Evolutionary conservation across 30 jellyfish, hydroid and myxozoan genomes (phyloP), one percentile per base, ranked within the genome.

Genomic region (Sanderia malayensis): DNA sequence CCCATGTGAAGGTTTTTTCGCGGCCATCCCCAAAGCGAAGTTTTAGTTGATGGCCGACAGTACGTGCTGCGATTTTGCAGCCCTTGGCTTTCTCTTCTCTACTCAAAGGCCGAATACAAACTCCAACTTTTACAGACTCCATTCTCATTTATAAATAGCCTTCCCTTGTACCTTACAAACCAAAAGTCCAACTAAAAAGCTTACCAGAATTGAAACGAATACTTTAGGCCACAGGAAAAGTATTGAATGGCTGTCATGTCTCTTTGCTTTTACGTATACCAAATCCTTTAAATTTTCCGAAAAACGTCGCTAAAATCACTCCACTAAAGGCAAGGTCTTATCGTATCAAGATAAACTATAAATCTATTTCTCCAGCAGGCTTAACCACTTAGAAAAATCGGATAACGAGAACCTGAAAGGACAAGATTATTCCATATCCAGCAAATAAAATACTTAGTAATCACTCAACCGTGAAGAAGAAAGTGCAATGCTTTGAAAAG

Each of bases 41-140:
- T 59, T 90, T 90, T 19, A 90, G 37, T 72, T 90, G 92, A 77
- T 83, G 73, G 22, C 93, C 98, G 31, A 73, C 95, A 58, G 55
- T 71, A 26, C 84, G 55, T 20, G 83, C 67, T n/a, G 90, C 64
- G 34, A 62, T 70, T 34, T 64, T 67, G 17, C 58, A 58, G 67
- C 73, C 89, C 29, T 68, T 60, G 10, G 86, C 73, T 32, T 70
- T 70, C 44, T 90, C 98, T 20, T 82, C 98, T 30, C 60, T 79
- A 17, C 82, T 61, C 67, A 83, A 59, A 47, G 98, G 91, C 20
- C 96, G 84, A 37, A 90, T 58, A 49, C 95, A 90, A 27, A 90
- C 94, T 17, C 96, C 94, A 76, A 90, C 98, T 90, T 90, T 90
- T 19, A 90, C 95, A 60, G 98, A 61, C 62, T 82, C 94, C 94